These are phyloP conservation scores for Lasiurus cinereus DNA, from an alignment of 2,113 vertebrate genomes.

Conservation along the genomic window DNA sequence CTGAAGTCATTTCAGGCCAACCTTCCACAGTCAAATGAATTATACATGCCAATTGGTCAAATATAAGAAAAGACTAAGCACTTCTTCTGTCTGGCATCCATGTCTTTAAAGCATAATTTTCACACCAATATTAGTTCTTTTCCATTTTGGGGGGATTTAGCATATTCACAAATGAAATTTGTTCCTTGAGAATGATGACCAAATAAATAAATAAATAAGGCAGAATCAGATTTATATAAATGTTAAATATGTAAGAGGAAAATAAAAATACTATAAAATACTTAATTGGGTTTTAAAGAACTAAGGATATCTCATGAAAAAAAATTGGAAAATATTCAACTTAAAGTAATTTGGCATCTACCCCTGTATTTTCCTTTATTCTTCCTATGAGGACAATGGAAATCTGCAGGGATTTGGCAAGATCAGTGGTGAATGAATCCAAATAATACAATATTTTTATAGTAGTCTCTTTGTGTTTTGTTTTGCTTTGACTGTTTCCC, in stretches of 20 bases:
- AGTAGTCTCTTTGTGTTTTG: conserved; percentile 68
- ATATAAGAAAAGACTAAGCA: conserved; percentile 74
- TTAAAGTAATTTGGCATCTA: conserved; percentile 69
- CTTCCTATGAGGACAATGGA: conserved; percentile 67
- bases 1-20: conserved; percentile 87
- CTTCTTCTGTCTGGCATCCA: conserved; percentile 77
- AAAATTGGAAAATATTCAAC: conserved; percentile 61
- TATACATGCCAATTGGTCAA: conserved; percentile 87
- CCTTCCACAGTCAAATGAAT: conserved; percentile 87
- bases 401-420: conserved; percentile 73
- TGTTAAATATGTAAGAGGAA: conserved; percentile 75
- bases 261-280: conserved; percentile 64
- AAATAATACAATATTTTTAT: conserved; percentile 70
- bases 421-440: conserved; percentile 21
- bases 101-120: conserved; percentile 77
- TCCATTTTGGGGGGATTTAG: conserved; percentile 82
- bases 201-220: conserved; percentile 29
- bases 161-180: conserved; percentile 84
- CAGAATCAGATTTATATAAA: conserved; percentile 81
- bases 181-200: conserved; percentile 77
- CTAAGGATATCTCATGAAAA: conserved; percentile 67
- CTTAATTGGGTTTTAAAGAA: conserved; percentile 69
- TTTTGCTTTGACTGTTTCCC: conserved; percentile 71
- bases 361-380: conserved; percentile 64
- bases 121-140: conserved; percentile 79